phyloP scores from a whole-genome alignment of 2,113 vertebrate genomes.

The Gymnorhina tibicen region DNA sequence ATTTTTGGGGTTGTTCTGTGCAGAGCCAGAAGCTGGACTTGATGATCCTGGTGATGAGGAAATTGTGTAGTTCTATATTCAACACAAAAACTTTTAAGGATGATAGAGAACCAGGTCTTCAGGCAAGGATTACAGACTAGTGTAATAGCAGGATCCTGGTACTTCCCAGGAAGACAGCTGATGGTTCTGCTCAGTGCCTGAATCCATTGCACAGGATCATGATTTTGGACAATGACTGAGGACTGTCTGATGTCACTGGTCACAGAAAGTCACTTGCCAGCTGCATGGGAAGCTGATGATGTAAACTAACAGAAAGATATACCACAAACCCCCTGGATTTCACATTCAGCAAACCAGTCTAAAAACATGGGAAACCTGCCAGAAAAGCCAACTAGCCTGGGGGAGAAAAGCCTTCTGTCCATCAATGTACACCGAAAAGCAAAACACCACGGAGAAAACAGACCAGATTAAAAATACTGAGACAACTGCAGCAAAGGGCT shows the following conservation, averaged over 20 bases:
- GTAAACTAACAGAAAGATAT: background rate
- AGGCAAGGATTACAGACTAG: background rate
- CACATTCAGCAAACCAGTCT: background rate
- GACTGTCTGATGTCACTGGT: background rate
- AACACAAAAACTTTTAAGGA: background rate
- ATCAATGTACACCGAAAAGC: background rate
- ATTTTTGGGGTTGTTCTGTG: background rate
- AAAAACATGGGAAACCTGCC: background rate
- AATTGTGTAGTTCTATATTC: background rate
- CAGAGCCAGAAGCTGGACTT: background rate
- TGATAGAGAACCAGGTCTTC: background rate
- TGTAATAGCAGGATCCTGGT: background rate
- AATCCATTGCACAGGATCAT: accelerated
- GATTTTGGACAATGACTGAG: accelerated
- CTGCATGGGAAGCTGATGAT: background rate
- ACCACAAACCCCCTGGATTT: background rate
- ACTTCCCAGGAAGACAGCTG: background rate
- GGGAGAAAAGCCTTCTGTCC: background rate
- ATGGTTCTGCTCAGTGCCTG: background rate
- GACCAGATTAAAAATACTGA: background rate
- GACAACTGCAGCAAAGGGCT: background rate
- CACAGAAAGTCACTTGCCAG: background rate
- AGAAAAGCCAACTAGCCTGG: background rate
- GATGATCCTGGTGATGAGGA: background rate
- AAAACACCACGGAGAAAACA: background rate